These are phyloP conservation scores for Engystomops pustulosus DNA, from an alignment of 2,113 vertebrate species.

Conservation along the genomic window DNA sequence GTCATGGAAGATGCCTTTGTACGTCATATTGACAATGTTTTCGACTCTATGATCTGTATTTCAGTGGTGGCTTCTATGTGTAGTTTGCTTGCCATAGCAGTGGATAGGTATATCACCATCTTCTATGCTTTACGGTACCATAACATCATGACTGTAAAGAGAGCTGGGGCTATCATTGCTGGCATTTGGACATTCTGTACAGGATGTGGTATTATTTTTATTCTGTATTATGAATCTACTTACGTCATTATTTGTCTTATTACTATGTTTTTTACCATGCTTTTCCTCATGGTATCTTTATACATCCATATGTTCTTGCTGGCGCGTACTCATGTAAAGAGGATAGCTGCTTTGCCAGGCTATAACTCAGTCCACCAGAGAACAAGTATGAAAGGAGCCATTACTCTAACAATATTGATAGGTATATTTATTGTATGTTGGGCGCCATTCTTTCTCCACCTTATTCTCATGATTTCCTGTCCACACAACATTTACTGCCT, in stretches of 20 bases:
- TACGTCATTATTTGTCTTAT: slow-evolving; percentile 91
- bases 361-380: slow-evolving; percentile 81
- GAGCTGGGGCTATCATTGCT: slow-evolving; percentile 82
- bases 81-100: slow-evolving; percentile 91
- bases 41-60: slow-evolving; percentile 97
- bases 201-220: slow-evolving; percentile 90
- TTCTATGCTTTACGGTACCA: slow-evolving; percentile 94
- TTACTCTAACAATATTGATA: slow-evolving; percentile 91
- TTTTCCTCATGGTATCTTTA: slow-evolving; percentile 91
- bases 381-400: slow-evolving; percentile 88
- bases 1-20: slow-evolving; percentile 87
- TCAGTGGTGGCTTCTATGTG: slow-evolving; percentile 97
- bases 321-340: slow-evolving; percentile 87
- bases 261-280: slow-evolving; percentile 93
- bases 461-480: slow-evolving; percentile 94
- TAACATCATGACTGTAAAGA: slow-evolving; percentile 89
- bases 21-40: slow-evolving; percentile 91
- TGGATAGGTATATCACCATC: slow-evolving; percentile 93
- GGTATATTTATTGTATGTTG: slow-evolving; percentile 94
- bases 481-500: slow-evolving; percentile 92
- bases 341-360: slow-evolving; percentile 85
- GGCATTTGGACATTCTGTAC: slow-evolving; percentile 93
- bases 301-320: slow-evolving; percentile 97
- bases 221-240: slow-evolving; percentile 90
- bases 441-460: slow-evolving; percentile 95